Evolutionary conservation across 1,140 invertebrate genomes (phyloP).

Genomic region (Drosophila elegans): DNA sequence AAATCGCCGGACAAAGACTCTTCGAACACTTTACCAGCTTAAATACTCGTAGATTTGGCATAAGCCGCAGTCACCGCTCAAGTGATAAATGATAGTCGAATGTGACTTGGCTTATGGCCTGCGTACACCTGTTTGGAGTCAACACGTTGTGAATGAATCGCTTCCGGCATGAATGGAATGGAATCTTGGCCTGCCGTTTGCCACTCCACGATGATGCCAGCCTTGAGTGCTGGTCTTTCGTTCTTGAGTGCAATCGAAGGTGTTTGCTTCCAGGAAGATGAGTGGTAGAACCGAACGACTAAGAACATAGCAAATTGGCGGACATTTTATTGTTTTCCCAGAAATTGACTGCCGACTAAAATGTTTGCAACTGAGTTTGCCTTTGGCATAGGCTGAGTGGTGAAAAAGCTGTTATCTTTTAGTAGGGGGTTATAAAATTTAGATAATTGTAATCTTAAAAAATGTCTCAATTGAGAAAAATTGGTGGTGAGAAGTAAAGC

Average conservation of each 20-base stretch:
- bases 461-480: no score
- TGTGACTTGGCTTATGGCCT: constrained; percentile 68
- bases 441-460: no score
- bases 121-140: constrained; percentile 72
- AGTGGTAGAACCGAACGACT: background rate
- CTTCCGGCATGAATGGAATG: constrained; percentile 70
- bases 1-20: constrained; percentile 64
- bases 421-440: no score
- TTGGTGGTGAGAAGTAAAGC: no score
- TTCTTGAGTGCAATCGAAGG: constrained; percentile 39
- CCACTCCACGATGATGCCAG: constrained; percentile 23
- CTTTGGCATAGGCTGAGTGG: background rate
- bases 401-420: no score
- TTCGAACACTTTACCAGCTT: constrained; percentile 47
- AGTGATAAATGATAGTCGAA: constrained; percentile 75
- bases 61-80: constrained; percentile 39
- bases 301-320: background rate
- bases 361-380: background rate
- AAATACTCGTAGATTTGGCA: constrained; percentile 50
- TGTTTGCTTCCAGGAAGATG: constrained; percentile 11
- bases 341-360: background rate
- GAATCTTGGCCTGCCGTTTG: constrained; percentile 8
- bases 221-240: constrained; percentile 21
- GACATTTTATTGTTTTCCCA: constrained; percentile 2
- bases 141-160: constrained; percentile 62